A percentile compares a stretch with the other conserved stretches of the same genome.
These are phyloP conservation scores for Eristalis pertinax DNA, from an alignment of 2,888 invertebrate genomes.

Conservation along the genomic window DNA sequence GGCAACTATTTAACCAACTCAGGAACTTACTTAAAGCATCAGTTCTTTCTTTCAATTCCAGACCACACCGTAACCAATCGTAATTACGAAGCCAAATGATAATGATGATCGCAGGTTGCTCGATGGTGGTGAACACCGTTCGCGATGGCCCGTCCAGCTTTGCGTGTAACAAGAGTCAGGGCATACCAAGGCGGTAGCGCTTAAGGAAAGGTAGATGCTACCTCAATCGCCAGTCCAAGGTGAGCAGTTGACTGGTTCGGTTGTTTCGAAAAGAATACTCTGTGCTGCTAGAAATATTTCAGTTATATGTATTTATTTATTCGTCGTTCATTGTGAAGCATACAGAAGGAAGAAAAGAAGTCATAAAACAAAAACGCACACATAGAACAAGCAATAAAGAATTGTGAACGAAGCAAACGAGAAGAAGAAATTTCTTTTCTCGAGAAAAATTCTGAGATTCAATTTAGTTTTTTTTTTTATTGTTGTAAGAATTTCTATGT, in stretches of 20 bases:
- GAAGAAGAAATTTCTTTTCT: slow-evolving; percentile 69
- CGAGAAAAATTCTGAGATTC: slow-evolving; percentile 60
- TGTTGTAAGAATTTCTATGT: slow-evolving; percentile 32
- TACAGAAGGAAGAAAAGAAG: slow-evolving; percentile 52
- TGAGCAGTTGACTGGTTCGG: slow-evolving; percentile 80
- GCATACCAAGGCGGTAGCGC: slow-evolving; percentile 73
- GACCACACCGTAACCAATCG: slow-evolving; percentile 51
- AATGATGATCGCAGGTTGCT: slow-evolving; percentile 54
- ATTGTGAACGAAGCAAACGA: slow-evolving; percentile 61
- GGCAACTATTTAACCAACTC: slow-evolving; percentile 36
- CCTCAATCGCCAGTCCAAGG: slow-evolving; percentile 79
- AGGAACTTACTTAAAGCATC: slow-evolving; percentile 52
- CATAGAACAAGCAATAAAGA: slow-evolving; percentile 56
- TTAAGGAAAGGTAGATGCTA: slow-evolving; percentile 80
- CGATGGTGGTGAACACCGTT: slow-evolving; percentile 46
- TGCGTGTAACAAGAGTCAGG: slow-evolving; percentile 39
- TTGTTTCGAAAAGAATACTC: slow-evolving; percentile 72
- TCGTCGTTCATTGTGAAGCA: slow-evolving; percentile 52
- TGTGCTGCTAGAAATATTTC: slow-evolving; percentile 55
- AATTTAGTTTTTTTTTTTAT: slow-evolving; percentile 36
- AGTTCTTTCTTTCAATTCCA: slow-evolving; percentile 58
- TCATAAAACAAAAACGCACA: slow-evolving; percentile 58
- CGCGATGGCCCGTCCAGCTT: slow-evolving; percentile 58
- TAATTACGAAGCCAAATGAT: slow-evolving; percentile 50
- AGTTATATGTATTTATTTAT: slow-evolving; percentile 26